Percentiles rank a stretch among this genome's conserved stretches.
Conservation (phyloP, 2,113 vertebrate genomes). For the Odontophorus gujanensis region DNA sequence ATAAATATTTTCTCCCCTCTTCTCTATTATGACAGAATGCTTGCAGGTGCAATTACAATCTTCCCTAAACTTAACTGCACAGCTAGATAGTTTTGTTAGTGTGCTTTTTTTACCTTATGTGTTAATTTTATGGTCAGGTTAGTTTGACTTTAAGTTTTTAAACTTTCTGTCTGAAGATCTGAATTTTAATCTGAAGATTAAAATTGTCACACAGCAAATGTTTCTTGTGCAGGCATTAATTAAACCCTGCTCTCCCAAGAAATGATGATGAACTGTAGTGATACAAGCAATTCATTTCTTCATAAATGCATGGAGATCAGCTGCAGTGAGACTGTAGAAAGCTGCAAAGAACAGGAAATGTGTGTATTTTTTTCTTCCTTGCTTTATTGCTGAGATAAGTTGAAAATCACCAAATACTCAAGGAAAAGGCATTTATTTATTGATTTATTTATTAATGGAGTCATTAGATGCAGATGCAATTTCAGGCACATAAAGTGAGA, state of each 20-base stretch:
- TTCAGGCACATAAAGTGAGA: not conserved
- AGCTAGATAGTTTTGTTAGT: not conserved
- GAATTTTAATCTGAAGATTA: too few relatives aligned
- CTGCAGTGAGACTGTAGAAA: not conserved
- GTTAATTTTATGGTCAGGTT: not conserved
- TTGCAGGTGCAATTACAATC: not conserved
- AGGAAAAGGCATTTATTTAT: not conserved
- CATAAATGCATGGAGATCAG: not conserved
- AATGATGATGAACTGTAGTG: not conserved
- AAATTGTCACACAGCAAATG: fast-evolving
- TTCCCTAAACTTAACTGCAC: not conserved
- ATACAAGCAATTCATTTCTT: not conserved
- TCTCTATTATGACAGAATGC: not conserved
- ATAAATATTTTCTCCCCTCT: not conserved
- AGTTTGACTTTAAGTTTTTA: not conserved
- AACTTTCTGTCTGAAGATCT: not conserved
- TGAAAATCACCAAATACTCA: not conserved
- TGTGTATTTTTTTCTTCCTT: not conserved
- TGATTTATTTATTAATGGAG: not conserved
- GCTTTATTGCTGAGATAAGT: not conserved
- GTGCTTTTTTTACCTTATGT: not conserved
- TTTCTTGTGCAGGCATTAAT: not conserved
- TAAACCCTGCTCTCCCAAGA: not conserved
- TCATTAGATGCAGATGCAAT: not conserved
- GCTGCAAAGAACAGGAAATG: not conserved